These are phyloP conservation scores for Graptemys geographica DNA, from an alignment of 2,797 vertebrate species.

Conservation along the genomic window DNA sequence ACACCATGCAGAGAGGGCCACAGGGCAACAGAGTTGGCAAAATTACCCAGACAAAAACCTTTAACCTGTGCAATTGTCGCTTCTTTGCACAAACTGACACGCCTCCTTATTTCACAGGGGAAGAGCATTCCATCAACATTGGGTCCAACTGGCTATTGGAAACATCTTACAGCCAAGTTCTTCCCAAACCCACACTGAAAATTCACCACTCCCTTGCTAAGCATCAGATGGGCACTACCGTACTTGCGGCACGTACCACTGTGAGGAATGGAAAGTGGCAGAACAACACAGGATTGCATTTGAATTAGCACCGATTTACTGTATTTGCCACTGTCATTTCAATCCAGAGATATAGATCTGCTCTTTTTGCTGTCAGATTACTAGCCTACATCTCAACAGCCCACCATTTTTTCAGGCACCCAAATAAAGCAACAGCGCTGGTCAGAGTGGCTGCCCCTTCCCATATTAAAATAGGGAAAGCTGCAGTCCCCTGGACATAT, in stretches of 20 bases:
- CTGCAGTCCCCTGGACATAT: too few relatives aligned
- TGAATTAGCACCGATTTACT: too few relatives aligned
- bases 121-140: neutral
- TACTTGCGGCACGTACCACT: too few relatives aligned
- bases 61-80: neutral
- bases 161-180: neutral
- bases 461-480: neutral
- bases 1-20: neutral
- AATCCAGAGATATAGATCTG: too few relatives aligned
- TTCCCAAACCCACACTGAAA: neutral
- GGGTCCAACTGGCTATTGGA: neutral
- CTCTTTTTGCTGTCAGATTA: neutral
- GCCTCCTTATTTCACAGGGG: neutral
- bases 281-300: too few relatives aligned
- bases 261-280: too few relatives aligned
- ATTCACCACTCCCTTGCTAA: neutral
- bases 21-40: neutral
- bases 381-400: neutral
- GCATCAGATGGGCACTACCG: too few relatives aligned
- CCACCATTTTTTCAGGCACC: neutral
- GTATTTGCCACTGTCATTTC: too few relatives aligned
- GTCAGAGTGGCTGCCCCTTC: neutral
- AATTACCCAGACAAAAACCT: neutral
- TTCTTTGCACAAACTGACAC: rapidly evolving
- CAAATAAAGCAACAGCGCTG: neutral